These are phyloP conservation scores for Orthosia gracilis DNA, from an alignment of 2,888 invertebrate genomes.

Conservation along the genomic window DNA sequence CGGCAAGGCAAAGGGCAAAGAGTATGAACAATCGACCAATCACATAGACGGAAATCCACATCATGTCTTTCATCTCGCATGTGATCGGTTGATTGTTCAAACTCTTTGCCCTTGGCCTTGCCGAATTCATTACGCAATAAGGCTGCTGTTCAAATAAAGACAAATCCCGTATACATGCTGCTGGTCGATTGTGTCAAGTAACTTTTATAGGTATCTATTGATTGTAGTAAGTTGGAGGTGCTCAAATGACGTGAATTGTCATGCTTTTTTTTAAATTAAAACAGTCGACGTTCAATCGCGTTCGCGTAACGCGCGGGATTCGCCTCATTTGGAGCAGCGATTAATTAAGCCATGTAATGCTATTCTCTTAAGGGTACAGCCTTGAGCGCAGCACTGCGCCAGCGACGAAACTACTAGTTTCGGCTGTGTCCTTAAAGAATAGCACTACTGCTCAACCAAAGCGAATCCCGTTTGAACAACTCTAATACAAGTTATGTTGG, in stretches of 20 bases:
- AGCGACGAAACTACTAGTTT: too few species aligned
- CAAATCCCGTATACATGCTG: too few species aligned
- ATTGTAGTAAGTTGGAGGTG: background rate
- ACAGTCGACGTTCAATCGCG: background rate
- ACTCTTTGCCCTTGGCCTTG: too few species aligned
- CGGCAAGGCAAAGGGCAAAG: too few species aligned
- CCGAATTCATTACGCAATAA: background rate
- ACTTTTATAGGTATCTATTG: background rate
- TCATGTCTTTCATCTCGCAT: too few species aligned
- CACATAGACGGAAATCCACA: too few species aligned
- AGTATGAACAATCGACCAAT: too few species aligned
- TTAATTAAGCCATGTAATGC: background rate
- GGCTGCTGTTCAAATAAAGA: background rate
- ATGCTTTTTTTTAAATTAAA: background rate
- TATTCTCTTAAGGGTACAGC: too few species aligned
- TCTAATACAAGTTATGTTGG: background rate
- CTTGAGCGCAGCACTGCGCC: too few species aligned
- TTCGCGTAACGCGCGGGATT: background rate
- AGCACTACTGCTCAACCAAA: background rate
- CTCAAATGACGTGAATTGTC: background rate
- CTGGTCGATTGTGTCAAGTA: background rate
- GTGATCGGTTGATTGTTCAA: too few species aligned
- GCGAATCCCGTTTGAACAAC: background rate
- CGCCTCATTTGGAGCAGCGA: background rate
- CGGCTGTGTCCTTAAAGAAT: too few species aligned